Percentiles rank a stretch among this genome's conserved stretches.
phyloP scores from a whole-genome alignment of 2,888 invertebrate genomes.

The Leptura quadrifasciata region DNA sequence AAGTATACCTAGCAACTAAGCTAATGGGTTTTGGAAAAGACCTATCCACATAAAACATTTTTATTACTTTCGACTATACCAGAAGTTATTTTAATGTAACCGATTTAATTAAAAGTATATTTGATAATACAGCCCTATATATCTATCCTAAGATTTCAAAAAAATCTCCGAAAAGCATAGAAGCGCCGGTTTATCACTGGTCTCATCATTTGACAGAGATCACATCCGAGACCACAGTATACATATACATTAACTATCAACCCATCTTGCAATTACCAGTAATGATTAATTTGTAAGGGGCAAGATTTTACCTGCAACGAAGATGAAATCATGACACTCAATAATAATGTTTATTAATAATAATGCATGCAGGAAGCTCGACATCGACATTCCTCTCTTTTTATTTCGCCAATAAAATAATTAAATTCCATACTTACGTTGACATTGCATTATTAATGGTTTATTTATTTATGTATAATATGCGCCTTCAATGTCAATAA shows the following conservation, averaged over 20 bases:
- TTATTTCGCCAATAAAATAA: conserved; percentile 28
- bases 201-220: too few relatives aligned
- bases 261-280: background rate
- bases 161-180: too few relatives aligned
- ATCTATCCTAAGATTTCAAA: too few relatives aligned
- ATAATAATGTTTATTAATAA: conserved; percentile 11
- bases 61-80: too few relatives aligned
- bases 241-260: background rate
- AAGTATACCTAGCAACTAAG: too few relatives aligned
- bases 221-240: too few relatives aligned
- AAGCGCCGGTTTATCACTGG: too few relatives aligned
- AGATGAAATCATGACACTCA: background rate
- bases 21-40: too few relatives aligned
- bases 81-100: too few relatives aligned
- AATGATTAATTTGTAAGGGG: background rate
- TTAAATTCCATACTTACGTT: conserved; percentile 38
- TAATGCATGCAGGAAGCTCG: conserved; percentile 26
- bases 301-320: background rate
- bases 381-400: conserved; percentile 22
- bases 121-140: too few relatives aligned
- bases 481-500: conserved; percentile 36
- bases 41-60: too few relatives aligned
- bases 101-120: too few relatives aligned
- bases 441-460: conserved; percentile 37
- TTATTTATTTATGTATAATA: conserved; percentile 11